A percentile compares a stretch with the other conserved stretches of the same genome.
Conservation (phyloP, 2,888 invertebrate genomes). For the Drosophila subquinaria region DNA sequence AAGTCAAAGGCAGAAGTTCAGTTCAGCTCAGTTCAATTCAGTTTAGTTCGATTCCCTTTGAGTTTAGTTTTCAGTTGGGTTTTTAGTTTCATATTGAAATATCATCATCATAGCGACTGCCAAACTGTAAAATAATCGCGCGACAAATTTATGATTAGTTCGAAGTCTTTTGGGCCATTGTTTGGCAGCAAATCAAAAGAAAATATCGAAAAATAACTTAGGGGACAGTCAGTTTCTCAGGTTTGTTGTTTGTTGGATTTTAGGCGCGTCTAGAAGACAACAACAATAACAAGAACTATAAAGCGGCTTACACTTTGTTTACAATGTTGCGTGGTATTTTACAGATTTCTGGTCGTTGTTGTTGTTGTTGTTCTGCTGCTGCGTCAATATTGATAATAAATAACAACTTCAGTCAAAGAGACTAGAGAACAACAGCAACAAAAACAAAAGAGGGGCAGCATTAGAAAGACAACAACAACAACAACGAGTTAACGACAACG, state of each 20-base stretch:
- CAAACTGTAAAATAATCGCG: constrained; percentile 78
- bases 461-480: constrained; percentile 51
- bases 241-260: constrained; percentile 46
- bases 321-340: constrained; percentile 81
- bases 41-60: constrained; percentile 6
- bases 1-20: constrained; percentile 37
- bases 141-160: constrained; percentile 80
- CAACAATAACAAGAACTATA: constrained; percentile 49
- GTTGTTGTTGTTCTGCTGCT: constrained; percentile 45
- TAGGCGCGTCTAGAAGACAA: constrained; percentile 60
- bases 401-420: constrained; percentile 52
- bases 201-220: constrained; percentile 66
- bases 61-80: constrained; percentile 22
- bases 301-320: constrained; percentile 80
- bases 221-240: constrained; percentile 69
- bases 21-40: constrained; percentile 11
- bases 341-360: constrained; percentile 58
- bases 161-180: constrained; percentile 39
- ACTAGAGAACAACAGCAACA: constrained; percentile 39
- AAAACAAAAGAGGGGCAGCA: constrained; percentile 49
- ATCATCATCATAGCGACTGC: constrained; percentile 35
- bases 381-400: constrained; percentile 81
- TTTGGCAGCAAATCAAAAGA: constrained; percentile 53
- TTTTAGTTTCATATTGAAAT: constrained; percentile 49
- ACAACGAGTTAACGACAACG: constrained; percentile 45